These are phyloP conservation scores for Coregonus sp. DNA, from an alignment of 2,797 vertebrate species.

Conservation along the genomic window DNA sequence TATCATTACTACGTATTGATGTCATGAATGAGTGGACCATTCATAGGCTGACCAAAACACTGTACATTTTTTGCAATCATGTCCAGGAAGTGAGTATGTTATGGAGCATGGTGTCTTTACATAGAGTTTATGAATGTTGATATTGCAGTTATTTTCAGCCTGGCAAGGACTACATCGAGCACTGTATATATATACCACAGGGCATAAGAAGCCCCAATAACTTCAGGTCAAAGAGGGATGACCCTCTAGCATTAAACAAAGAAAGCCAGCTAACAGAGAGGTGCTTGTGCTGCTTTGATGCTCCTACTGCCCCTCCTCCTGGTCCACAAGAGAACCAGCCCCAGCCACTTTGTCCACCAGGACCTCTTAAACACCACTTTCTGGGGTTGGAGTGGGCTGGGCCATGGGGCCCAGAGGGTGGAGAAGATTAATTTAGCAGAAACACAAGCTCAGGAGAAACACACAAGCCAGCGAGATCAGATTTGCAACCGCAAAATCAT, in stretches of 20 bases:
- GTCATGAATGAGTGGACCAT: too few species aligned
- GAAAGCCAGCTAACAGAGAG: neutral
- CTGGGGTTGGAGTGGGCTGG: constrained; percentile 42
- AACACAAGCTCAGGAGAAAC: constrained; percentile 72
- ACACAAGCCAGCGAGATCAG: constrained; percentile 83
- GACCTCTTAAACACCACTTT: constrained; percentile 30
- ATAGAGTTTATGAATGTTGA: neutral
- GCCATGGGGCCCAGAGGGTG: constrained; percentile 57
- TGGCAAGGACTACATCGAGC: neutral
- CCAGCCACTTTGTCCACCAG: constrained; percentile 37
- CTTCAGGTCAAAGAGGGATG: neutral
- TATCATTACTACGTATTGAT: neutral
- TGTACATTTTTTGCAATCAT: neutral
- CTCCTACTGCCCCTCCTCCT: constrained; percentile 31
- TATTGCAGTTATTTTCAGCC: neutral
- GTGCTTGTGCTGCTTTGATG: neutral
- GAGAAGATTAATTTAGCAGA: constrained; percentile 74
- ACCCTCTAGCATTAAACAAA: neutral
- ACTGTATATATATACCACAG: neutral
- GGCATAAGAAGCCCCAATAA: neutral
- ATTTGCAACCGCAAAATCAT: constrained; percentile 92
- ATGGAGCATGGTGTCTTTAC: neutral
- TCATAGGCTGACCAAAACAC: neutral
- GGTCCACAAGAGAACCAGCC: constrained; percentile 46
- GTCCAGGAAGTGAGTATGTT: neutral